phyloP scores from a whole-genome alignment of 2,888 invertebrate genomes.

The Arenicola marina region DNA sequence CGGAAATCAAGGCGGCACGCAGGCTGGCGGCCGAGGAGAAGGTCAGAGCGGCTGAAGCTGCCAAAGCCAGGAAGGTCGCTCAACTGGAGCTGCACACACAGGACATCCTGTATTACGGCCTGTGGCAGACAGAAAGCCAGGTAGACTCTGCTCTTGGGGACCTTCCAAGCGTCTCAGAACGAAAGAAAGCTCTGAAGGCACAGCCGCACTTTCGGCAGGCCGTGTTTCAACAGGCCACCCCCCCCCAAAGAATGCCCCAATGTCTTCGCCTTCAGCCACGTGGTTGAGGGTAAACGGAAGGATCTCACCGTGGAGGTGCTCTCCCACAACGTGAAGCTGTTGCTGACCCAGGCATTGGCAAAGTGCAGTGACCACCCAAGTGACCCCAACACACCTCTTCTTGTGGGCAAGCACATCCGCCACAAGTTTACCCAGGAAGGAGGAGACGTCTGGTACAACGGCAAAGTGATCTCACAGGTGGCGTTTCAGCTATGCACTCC shows the following conservation, averaged over 20 bases:
- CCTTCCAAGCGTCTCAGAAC: background rate
- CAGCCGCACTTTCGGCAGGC: background rate
- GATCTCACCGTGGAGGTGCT: background rate
- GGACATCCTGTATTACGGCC: background rate
- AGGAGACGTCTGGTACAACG: conserved; percentile 3
- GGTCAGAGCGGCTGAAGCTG: background rate
- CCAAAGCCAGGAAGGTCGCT: background rate
- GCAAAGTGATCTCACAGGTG: conserved; percentile 8
- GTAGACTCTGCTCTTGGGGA: background rate
- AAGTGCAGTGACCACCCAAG: too few relatives aligned
- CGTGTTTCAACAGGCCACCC: background rate
- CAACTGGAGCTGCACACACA: background rate
- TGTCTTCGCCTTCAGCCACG: background rate
- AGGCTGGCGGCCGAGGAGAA: background rate
- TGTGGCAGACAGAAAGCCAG: background rate
- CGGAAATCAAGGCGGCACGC: background rate
- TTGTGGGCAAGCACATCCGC: background rate
- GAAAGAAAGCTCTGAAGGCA: background rate
- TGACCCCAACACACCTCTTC: background rate
- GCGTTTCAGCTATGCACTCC: too few relatives aligned
- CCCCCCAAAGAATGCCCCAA: background rate
- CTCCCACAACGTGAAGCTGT: background rate
- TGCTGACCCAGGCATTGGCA: too few relatives aligned
- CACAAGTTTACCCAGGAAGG: background rate
- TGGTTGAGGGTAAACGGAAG: background rate